These are phyloP conservation scores for Drosophila sechellia DNA, from an alignment of 1,140 invertebrate genomes.

Conservation along the genomic window DNA sequence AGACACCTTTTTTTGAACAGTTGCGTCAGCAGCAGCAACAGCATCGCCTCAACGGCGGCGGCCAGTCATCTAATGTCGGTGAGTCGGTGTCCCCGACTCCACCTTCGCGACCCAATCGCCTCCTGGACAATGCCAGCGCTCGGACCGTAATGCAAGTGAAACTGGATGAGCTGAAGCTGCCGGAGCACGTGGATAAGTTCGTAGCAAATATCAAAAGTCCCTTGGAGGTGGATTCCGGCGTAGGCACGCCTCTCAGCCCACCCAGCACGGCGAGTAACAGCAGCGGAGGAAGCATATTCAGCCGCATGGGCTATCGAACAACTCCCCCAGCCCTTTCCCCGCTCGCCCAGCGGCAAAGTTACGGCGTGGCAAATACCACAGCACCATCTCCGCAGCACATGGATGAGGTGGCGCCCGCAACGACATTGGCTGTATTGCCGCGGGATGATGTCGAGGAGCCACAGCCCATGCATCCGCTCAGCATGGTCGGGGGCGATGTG, in stretches of 20 bases:
- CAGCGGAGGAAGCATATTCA: constrained; percentile 73
- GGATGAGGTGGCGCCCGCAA: constrained; percentile 42
- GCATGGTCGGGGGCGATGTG: constrained; percentile 87
- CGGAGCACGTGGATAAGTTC: constrained; percentile 85
- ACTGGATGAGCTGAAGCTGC: constrained; percentile 83
- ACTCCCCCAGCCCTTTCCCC: constrained; percentile 74
- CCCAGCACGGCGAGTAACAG: constrained; percentile 72
- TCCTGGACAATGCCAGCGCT: constrained; percentile 65
- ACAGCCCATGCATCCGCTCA: constrained; percentile 86
- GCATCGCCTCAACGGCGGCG: constrained; percentile 47
- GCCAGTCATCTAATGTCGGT: constrained; percentile 30
- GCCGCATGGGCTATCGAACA: constrained; percentile 78
- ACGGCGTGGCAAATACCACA: constrained; percentile 50
- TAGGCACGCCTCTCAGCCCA: constrained; percentile 85
- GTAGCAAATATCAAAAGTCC: constrained; percentile 80
- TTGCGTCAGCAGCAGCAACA: constrained; percentile 79
- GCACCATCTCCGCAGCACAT: constrained; percentile 28
- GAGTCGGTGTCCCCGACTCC: constrained; percentile 34
- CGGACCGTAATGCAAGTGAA: constrained; percentile 69
- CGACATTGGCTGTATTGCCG: constrained; percentile 13
- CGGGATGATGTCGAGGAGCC: constrained; percentile 67
- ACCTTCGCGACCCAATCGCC: constrained; percentile 70
- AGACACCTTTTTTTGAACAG: constrained; percentile 84
- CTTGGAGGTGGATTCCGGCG: constrained; percentile 85
- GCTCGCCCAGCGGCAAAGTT: constrained; percentile 58